phyloP scores from a whole-genome alignment of 2,888 invertebrate genomes.

The Dolomedes plantarius region DNA sequence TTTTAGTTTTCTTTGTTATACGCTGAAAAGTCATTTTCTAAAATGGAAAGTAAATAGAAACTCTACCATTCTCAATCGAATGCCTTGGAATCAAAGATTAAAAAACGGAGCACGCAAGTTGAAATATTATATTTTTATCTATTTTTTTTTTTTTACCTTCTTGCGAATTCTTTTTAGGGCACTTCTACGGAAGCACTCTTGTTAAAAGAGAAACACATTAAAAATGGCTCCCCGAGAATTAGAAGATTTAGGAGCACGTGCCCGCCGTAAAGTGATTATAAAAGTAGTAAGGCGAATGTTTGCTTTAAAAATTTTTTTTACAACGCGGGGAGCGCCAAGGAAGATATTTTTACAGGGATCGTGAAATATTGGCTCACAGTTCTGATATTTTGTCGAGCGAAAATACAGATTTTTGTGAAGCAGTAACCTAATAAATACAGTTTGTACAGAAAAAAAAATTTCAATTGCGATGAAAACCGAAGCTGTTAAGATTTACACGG shows the following conservation, averaged over 20 bases:
- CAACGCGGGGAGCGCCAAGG: too few relatives aligned
- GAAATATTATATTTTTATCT: conserved; percentile 3
- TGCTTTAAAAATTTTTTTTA: too few relatives aligned
- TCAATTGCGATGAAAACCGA: too few relatives aligned
- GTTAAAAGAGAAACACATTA: background rate
- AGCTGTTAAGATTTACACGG: too few relatives aligned
- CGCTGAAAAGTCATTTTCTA: conserved; percentile 65
- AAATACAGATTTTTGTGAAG: too few relatives aligned
- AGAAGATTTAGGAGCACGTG: background rate
- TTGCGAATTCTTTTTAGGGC: background rate
- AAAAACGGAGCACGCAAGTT: conserved; percentile 32
- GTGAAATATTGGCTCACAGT: too few relatives aligned
- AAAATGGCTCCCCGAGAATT: background rate
- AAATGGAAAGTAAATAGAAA: conserved; percentile 70
- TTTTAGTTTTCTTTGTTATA: conserved; percentile 61
- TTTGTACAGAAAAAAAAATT: too few relatives aligned
- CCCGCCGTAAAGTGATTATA: background rate
- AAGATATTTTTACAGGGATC: too few relatives aligned
- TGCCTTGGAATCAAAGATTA: conserved; percentile 59
- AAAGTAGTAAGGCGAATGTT: background rate
- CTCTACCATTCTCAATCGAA: conserved; percentile 67
- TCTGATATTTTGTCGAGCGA: too few relatives aligned
- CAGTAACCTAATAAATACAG: too few relatives aligned
- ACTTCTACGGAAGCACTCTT: background rate
- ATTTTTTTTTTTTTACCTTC: too few relatives aligned